Evolutionary conservation across 2,888 invertebrate genomes (phyloP), one percentile per base, ranked within the genome.

Genomic region (Drosophila mulleri): DNA sequence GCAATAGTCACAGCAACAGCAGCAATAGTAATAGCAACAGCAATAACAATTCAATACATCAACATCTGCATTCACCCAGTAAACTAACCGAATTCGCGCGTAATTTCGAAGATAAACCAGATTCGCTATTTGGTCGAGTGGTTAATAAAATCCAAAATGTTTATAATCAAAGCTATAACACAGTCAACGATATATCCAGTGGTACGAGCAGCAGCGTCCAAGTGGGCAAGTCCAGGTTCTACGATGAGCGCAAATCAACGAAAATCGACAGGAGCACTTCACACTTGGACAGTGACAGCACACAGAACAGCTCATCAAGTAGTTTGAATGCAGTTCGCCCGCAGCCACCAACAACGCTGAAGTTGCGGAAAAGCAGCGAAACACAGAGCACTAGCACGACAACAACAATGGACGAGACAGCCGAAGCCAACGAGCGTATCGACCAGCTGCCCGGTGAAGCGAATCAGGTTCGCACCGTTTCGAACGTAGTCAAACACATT

Each of bases 401-500:
- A 75, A 75, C 81, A 37, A 82, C 81, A 5, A 75, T 82, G 7
- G 91, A 92, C 5, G 90, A 89, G 12, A 45, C 57, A 8, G 74
- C 72, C n/a, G 92, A 91, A 64, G 75, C 83, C 39, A 73, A 67
- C 12, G 91, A 90, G 65, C 89, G 82, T 69, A 20, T 77, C 18
- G 85, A 88, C 44, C 83, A 85, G 35, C 64, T 89, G 60, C 85
- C 88, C 26, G 77, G 82, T 37, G 92, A 91, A 78, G 82, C 75
- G 23, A 83, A 85, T 82, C 75, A 41, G 87, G 93, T 91, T 0
- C 88, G 92, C 42, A 97, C 96, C 91, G 94, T 98, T 85, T 96
- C 96, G 0, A 98, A 97, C 94, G 97, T 98, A 71, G 93, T 98
- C 23, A 96, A 96, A 88, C 94, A 98, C 82, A 97, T 98, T 57